Evolutionary conservation across 2,113 vertebrate genomes (phyloP), one percentile per base, ranked within the genome.

Genomic region (Elachura formosa): DNA sequence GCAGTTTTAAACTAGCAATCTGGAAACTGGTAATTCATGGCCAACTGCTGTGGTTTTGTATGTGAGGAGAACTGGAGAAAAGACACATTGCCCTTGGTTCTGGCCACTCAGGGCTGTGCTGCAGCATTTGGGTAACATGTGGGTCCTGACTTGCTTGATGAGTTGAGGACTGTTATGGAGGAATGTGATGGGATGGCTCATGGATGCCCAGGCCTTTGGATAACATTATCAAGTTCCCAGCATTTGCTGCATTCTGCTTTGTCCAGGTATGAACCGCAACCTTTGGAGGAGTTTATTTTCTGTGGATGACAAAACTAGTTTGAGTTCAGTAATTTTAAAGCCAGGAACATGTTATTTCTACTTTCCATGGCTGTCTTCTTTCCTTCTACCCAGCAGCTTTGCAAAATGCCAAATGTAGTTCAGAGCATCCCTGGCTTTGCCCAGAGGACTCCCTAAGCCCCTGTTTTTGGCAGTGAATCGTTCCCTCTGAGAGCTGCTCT

Each of bases 11-110:
- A 34, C 23, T 48, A 26, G 69, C 81, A 84, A 0, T 64, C 33
- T 69, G 68, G 36, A 80, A 92, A n/a, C 17, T 14, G 15, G 58
- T 45, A 56, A 49, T 31, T 84, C 8, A 10, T 64, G 84, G 45
- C 49, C 0, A 0, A 28, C 49, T 73, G 14, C 14, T 1, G 2
- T 52, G 10, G 17, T 79, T 28, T 33, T 77, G 20, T 4, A 1
- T 31, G 41, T 1, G 17, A 79, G 45, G 41, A 87, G 83, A 93
- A 9, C 28, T 45, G 68, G 14, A 54, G n/a, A 56, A 54, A 26
- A 74, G 56, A 45, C 61, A 89, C 25, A 16, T 54, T 71, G 80
- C 7, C 41, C 56, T 63, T 67, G 5, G 14, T 73, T 49, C 18
- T 29, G 26, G 23, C 38, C 2, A 3, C 59, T 56, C 12, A 48